Percentiles rank a stretch among this genome's conserved stretches.
phyloP scores from a whole-genome alignment of 2,888 invertebrate genomes.

The Autographa gamma region DNA sequence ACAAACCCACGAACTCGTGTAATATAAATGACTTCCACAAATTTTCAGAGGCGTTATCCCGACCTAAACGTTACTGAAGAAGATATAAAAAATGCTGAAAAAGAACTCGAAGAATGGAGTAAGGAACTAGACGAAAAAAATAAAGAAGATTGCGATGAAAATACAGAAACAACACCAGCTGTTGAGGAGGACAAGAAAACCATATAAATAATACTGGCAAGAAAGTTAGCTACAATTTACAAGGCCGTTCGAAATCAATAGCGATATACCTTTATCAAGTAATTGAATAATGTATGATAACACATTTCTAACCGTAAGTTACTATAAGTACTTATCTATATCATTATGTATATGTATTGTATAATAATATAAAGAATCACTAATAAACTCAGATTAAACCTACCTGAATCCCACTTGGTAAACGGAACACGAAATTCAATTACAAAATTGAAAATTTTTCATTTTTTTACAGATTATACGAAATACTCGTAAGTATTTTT shows the following conservation, averaged over 20 bases:
- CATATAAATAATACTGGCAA: slow-evolving; percentile 49
- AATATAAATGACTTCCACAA: neutral
- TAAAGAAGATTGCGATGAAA: slow-evolving; percentile 44
- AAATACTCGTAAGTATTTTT: slow-evolving; percentile 10
- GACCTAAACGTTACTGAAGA: slow-evolving; percentile 83
- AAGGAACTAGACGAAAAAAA: slow-evolving; percentile 67
- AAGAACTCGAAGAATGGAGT: slow-evolving; percentile 77
- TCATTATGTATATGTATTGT: neutral
- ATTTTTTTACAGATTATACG: slow-evolving; percentile 11
- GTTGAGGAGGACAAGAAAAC: slow-evolving; percentile 70
- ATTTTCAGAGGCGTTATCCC: slow-evolving; percentile 80
- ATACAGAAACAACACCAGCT: slow-evolving; percentile 16
- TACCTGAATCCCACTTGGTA: neutral
- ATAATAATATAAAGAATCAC: neutral
- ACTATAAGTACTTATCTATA: neutral
- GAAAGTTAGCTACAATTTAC: neutral
- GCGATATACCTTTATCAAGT: neutral
- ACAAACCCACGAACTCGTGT: neutral
- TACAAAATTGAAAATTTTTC: neutral
- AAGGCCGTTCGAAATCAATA: slow-evolving; percentile 2
- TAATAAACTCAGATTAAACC: neutral
- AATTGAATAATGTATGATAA: neutral
- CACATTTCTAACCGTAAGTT: neutral
- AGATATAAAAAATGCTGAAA: slow-evolving; percentile 80
- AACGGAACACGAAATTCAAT: neutral